phyloP scores from a whole-genome alignment of 2,113 vertebrate species.

The Nyctereutes procyonoides region DNA sequence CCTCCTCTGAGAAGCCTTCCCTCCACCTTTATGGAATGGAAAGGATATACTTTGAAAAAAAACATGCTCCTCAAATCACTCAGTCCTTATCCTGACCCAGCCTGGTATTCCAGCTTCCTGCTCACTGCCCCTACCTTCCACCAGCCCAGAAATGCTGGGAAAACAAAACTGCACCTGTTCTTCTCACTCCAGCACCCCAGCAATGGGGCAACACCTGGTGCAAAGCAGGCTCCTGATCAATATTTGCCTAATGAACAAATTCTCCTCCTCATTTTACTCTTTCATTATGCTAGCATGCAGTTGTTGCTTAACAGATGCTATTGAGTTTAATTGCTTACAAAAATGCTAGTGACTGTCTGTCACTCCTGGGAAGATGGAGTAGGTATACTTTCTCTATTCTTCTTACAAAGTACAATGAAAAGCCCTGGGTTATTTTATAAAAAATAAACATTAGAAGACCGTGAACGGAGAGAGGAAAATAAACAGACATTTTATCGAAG shows the following conservation, averaged over 20 bases:
- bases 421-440: not conserved
- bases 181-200: accelerated
- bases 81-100: too few relatives aligned
- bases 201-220: accelerated
- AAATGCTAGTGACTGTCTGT: not conserved
- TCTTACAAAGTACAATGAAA: not conserved
- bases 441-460: not conserved
- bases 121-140: accelerated
- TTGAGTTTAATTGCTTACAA: too few relatives aligned
- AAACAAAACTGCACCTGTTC: accelerated
- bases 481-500: not conserved
- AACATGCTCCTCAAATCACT: too few relatives aligned
- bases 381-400: not conserved
- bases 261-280: not conserved
- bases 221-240: not conserved
- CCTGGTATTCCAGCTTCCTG: accelerated
- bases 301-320: not conserved
- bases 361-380: not conserved
- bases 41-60: not conserved
- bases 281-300: too few relatives aligned
- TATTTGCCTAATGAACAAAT: not conserved
- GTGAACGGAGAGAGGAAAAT: not conserved
- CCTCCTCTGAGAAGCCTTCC: not conserved
- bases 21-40: not conserved
- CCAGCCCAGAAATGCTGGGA: accelerated